A percentile compares a stretch with the other conserved stretches of the same genome.
Conservation (phyloP, 2,113 vertebrate species). For the Sarotherodon lohbergeri region DNA sequence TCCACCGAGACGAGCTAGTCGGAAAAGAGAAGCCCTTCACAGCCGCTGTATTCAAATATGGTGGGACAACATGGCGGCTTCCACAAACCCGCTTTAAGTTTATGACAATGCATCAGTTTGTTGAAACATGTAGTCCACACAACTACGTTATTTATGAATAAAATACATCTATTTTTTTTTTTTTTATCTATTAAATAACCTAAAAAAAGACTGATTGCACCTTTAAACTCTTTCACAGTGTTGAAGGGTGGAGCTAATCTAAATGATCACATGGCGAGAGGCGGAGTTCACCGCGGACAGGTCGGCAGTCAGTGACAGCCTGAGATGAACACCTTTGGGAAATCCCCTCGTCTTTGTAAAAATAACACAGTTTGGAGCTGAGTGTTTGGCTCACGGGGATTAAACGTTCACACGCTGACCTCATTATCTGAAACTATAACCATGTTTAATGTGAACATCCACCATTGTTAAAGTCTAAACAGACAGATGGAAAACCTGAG, state of each 20-base stretch:
- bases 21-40: neutral
- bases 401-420: neutral
- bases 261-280: neutral
- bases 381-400: neutral
- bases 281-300: neutral
- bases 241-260: neutral
- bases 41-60: neutral
- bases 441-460: neutral
- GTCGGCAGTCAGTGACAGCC: neutral
- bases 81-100: neutral
- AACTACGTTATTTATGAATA: neutral
- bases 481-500: neutral
- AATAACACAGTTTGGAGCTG: fast-evolving
- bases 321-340: neutral
- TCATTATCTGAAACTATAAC: neutral
- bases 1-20: neutral
- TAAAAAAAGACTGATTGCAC: neutral
- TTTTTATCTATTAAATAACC: neutral
- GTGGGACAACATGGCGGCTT: neutral
- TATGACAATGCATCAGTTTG: neutral
- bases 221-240: neutral
- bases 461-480: neutral
- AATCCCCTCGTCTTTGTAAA: neutral
- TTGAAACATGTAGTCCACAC: neutral
- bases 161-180: neutral